Conservation (phyloP, 2,113 vertebrate species). For the Brachypteracias leptosomus region DNA sequence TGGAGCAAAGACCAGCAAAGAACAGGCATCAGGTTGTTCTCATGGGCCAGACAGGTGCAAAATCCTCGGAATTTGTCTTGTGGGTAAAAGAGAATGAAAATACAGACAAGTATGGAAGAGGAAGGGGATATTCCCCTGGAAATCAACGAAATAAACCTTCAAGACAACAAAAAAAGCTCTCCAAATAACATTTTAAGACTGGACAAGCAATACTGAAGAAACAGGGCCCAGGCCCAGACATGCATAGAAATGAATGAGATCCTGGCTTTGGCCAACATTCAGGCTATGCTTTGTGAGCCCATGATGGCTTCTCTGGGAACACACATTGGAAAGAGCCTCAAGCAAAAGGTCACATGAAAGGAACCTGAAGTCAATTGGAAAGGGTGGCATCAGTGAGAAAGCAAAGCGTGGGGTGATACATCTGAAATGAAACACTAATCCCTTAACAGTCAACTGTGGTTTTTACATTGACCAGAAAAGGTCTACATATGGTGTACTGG, state of each 20-base stretch:
- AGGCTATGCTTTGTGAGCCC: neutral
- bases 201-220: neutral
- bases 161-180: neutral
- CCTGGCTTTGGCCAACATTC: neutral
- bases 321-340: neutral
- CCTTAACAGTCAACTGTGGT: neutral
- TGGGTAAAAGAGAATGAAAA: neutral
- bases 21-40: neutral
- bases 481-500: conserved; percentile 28
- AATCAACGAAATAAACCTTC: neutral
- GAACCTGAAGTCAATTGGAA: neutral
- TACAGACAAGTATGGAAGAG: neutral
- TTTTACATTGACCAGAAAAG: conserved; percentile 41
- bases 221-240: neutral
- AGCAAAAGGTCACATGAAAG: neutral
- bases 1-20: neutral
- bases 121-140: neutral
- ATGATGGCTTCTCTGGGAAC: neutral
- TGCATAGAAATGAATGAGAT: neutral
- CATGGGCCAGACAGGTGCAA: neutral
- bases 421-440: conserved; percentile 10
- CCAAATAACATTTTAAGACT: neutral
- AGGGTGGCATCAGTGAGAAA: neutral
- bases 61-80: neutral
- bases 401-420: neutral